Evolutionary conservation across 1,140 invertebrate species (phyloP), one percentile per base, ranked within the genome.

Genomic region (Caenorhabditis tropicalis): DNA sequence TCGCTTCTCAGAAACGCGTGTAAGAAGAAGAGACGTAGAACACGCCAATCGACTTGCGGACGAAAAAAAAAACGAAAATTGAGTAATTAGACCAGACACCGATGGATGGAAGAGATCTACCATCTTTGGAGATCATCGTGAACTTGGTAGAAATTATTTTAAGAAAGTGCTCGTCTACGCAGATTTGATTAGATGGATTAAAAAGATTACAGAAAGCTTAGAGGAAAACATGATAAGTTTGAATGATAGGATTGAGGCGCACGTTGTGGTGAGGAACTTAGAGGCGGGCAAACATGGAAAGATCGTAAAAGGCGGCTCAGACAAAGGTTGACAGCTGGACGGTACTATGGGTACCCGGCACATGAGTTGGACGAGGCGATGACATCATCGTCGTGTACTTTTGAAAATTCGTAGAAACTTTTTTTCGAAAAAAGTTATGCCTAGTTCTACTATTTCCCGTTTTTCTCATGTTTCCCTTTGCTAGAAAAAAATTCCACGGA

Each of bases 1-100:
- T 74, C 65, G 21, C 65, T 74, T 12, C 19, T 74, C 24, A n/a
- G 65, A 39, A 74, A 74, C 43, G 65, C 65, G 43, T n/a, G 65
- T 65, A 24, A 65, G 31, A 74, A 21, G 10, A 31, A 21, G 36
- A 15, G 29, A 19, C n/a, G 65, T 19, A 74, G 65, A 74, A 74
- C 65, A 74, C 36, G 36, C 65, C 36, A 74, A 74, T 74, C 36
- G 36, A 74, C 36, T 74, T 16, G 36, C 7, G 29, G 7, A 74
- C n/a, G 27, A 9, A 46, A 5, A 3, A 74, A 74, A 43, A 36
- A 65, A 65, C 1, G 58, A 65, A 74, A 74, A 74, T 43, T 74
- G 65, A 24, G 65, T 74, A 43, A 74, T 74, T 74, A 74, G 65
- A 33, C 16, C n/a, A 58, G n/a, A n/a, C 53, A 27, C 29, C 16